Evolutionary conservation across 2,797 vertebrate species (phyloP).

Genomic region (Chrosomus eos): DNA sequence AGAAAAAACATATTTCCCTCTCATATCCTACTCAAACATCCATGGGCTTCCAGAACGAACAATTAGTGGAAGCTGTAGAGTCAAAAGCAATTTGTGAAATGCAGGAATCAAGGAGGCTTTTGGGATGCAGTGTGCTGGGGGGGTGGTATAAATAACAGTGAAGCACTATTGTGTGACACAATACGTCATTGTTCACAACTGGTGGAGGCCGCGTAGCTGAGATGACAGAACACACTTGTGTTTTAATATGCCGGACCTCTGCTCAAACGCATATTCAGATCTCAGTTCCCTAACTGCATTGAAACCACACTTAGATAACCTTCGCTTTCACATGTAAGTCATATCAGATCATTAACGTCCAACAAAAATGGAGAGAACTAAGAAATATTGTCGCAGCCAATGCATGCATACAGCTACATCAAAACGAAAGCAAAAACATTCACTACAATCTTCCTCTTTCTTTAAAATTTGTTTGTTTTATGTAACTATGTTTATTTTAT

Average conservation of each 20-base stretch:
- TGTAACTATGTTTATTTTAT: not conserved
- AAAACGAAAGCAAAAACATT: not conserved
- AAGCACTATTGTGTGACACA: slow-evolving; percentile 74
- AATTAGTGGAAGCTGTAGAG: slow-evolving; percentile 68
- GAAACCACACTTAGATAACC: slow-evolving; percentile 38
- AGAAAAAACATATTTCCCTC: slow-evolving; percentile 61
- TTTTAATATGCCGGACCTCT: slow-evolving; percentile 50
- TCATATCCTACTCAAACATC: slow-evolving; percentile 62
- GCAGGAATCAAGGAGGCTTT: slow-evolving; percentile 60
- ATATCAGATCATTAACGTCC: not conserved
- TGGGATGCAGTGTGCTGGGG: slow-evolving; percentile 64
- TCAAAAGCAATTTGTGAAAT: slow-evolving; percentile 59
- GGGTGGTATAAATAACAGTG: slow-evolving; percentile 71
- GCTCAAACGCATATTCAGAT: slow-evolving; percentile 55
- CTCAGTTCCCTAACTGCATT: slow-evolving; percentile 34
- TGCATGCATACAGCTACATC: not conserved
- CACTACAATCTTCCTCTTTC: not conserved
- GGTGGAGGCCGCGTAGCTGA: slow-evolving; percentile 53
- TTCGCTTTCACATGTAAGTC: slow-evolving; percentile 33
- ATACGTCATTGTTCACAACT: slow-evolving; percentile 67
- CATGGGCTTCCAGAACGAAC: slow-evolving; percentile 58
- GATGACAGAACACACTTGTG: slow-evolving; percentile 66
- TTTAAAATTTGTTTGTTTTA: not conserved
- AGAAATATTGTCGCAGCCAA: not conserved
- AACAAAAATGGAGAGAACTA: not conserved